These are phyloP conservation scores for Agonopterix arenella DNA, from an alignment of 2,888 invertebrate genomes.

Conservation along the genomic window DNA sequence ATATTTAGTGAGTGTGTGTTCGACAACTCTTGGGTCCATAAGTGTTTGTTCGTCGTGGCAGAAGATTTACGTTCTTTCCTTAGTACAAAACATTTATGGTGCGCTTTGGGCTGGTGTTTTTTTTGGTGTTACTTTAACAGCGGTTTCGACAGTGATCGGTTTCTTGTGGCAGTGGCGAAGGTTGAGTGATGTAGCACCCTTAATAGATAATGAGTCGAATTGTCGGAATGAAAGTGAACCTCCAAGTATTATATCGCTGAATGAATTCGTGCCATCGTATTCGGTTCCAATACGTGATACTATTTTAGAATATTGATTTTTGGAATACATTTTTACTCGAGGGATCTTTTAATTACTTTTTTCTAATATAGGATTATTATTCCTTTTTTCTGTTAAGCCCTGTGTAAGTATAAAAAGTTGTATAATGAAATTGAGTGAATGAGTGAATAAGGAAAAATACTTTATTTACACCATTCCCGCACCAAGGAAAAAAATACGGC, in stretches of 20 bases:
- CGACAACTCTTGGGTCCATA: slow-evolving; percentile 31
- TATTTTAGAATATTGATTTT: slow-evolving; percentile 2
- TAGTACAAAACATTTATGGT: slow-evolving; percentile 4
- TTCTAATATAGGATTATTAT: background rate
- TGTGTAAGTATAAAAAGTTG: too few species aligned
- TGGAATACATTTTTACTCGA: background rate
- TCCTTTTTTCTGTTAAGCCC: background rate
- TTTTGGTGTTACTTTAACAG: slow-evolving; percentile 37
- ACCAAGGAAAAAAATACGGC: too few species aligned
- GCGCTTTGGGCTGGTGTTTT: slow-evolving; percentile 40
- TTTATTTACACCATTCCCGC: too few species aligned
- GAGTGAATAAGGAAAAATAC: too few species aligned
- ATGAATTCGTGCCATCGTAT: slow-evolving; percentile 39
- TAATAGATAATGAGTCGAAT: slow-evolving; percentile 37
- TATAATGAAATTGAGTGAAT: too few species aligned
- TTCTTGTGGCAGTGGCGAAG: slow-evolving; percentile 23
- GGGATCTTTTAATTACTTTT: background rate
- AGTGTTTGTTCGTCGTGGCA: slow-evolving; percentile 29
- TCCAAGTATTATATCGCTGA: slow-evolving; percentile 33
- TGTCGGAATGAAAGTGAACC: slow-evolving; percentile 40
- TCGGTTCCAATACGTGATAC: slow-evolving; percentile 25
- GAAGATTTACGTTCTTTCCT: slow-evolving; percentile 11
- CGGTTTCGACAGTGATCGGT: slow-evolving; percentile 31
- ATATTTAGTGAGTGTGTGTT: slow-evolving; percentile 35
- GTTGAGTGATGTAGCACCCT: slow-evolving; percentile 34